Percentiles rank a stretch among this genome's conserved stretches.
phyloP scores from a whole-genome alignment of 2,888 invertebrate genomes.

The Zhuqinia jingwanae region DNA sequence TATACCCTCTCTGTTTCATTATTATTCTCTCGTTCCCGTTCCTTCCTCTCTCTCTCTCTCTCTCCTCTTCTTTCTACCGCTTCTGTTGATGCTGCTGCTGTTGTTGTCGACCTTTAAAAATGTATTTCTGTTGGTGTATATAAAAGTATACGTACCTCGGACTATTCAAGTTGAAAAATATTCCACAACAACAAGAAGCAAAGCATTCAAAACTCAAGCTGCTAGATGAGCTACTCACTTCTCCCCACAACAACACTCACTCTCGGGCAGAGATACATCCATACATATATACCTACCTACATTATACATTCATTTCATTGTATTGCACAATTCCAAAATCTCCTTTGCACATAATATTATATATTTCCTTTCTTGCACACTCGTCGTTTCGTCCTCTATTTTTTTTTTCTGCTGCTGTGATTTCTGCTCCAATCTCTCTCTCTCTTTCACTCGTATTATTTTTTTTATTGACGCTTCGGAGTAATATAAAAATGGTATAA shows the following conservation, averaged over 20 bases:
- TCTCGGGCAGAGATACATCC: not conserved
- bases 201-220: conserved; percentile 46
- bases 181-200: no score
- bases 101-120: conserved; percentile 67
- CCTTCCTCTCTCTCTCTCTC: conserved; percentile 49
- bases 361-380: conserved; percentile 51
- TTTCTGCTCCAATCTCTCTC: conserved; percentile 61
- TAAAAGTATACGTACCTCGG: no score
- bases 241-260: conserved; percentile 26
- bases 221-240: not conserved
- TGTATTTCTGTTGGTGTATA: conserved; percentile 46
- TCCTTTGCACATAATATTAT: conserved; percentile 23
- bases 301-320: conserved; percentile 52
- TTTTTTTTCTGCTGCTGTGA: conserved; percentile 61
- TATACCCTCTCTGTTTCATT: conserved; percentile 78
- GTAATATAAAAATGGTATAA: not conserved
- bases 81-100: not conserved
- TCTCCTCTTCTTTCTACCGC: conserved; percentile 6
- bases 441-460: conserved; percentile 45
- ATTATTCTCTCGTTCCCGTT: conserved; percentile 66
- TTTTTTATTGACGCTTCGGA: conserved; percentile 49
- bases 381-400: conserved; percentile 49
- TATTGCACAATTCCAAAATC: conserved; percentile 46
- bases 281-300: conserved; percentile 13
- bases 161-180: conserved; percentile 61